Evolutionary conservation across 2,888 invertebrate species (phyloP).

Genomic region (Philereme transversata): DNA sequence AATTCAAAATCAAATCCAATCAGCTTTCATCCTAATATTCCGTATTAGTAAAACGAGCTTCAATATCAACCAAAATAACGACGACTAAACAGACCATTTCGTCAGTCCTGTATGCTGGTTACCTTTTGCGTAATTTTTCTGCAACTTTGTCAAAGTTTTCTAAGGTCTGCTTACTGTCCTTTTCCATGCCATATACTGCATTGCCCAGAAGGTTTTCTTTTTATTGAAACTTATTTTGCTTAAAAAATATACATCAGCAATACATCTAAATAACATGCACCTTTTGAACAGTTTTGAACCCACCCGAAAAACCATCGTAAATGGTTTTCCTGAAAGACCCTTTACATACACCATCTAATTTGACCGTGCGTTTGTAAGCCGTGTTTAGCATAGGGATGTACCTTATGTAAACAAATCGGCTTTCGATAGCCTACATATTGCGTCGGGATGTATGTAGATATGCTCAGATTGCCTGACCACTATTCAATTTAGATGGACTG

Average conservation of each 20-base stretch:
- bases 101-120: background rate
- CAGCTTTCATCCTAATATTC: too few species aligned
- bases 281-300: constrained; percentile 15
- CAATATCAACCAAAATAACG: too few species aligned
- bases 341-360: constrained; percentile 26
- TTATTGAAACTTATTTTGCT: too few species aligned
- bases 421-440: constrained; percentile 48
- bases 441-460: constrained; percentile 37
- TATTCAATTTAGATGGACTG: constrained; percentile 35
- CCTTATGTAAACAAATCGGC: constrained; percentile 50
- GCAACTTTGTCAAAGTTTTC: too few species aligned
- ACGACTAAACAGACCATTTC: too few species aligned
- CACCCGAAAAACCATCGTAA: constrained; percentile 13
- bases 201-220: too few species aligned
- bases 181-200: background rate
- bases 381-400: constrained; percentile 49
- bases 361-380: constrained; percentile 36
- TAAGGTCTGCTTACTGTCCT: background rate
- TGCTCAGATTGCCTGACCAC: constrained; percentile 26
- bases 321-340: constrained; percentile 26
- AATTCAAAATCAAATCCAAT: background rate
- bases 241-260: too few species aligned
- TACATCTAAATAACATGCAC: constrained; percentile 15
- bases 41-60: too few species aligned
- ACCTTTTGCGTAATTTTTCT: background rate